Evolutionary conservation across 2,113 vertebrate species (phyloP).

Genomic region (Cynoglossus semilaevis): DNA sequence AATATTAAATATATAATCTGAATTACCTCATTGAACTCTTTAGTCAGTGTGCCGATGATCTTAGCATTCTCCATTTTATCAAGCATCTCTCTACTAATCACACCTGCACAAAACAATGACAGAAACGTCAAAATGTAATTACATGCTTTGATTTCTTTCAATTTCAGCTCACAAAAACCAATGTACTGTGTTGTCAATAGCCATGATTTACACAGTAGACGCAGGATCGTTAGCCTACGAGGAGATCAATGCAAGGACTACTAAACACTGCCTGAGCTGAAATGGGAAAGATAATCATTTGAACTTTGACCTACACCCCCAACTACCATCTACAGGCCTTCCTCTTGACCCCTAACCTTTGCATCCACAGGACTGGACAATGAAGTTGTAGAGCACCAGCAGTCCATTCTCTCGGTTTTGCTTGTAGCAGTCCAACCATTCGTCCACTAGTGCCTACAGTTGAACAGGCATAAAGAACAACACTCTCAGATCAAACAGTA

Average conservation of each 20-base stretch:
- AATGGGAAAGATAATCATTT: slow-evolving; percentile 52
- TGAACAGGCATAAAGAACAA: slow-evolving; percentile 40
- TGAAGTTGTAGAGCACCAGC: slow-evolving; percentile 86
- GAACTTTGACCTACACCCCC: slow-evolving; percentile 35
- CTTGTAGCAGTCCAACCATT: slow-evolving; percentile 89
- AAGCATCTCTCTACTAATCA: slow-evolving; percentile 81
- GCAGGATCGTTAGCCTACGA: slow-evolving; percentile 15
- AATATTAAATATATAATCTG: slow-evolving; percentile 1
- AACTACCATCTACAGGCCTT: slow-evolving; percentile 18
- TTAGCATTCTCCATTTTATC: slow-evolving; percentile 81
- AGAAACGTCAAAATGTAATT: background rate
- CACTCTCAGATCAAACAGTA: slow-evolving; percentile 12
- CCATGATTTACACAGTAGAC: slow-evolving; percentile 13
- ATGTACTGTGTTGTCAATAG: slow-evolving; percentile 2
- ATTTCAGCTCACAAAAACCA: slow-evolving; percentile 8
- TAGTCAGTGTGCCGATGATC: slow-evolving; percentile 83
- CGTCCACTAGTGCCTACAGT: slow-evolving; percentile 82
- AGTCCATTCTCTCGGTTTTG: slow-evolving; percentile 73
- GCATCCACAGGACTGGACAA: slow-evolving; percentile 85
- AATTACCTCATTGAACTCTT: slow-evolving; percentile 84
- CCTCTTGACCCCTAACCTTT: slow-evolving; percentile 77
- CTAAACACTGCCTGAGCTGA: slow-evolving; percentile 29
- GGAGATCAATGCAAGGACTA: slow-evolving; percentile 40
- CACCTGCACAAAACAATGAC: slow-evolving; percentile 66
- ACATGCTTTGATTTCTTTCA: background rate